phyloP scores from a whole-genome alignment of 2,888 invertebrate species.

The Sesia bembeciformis region DNA sequence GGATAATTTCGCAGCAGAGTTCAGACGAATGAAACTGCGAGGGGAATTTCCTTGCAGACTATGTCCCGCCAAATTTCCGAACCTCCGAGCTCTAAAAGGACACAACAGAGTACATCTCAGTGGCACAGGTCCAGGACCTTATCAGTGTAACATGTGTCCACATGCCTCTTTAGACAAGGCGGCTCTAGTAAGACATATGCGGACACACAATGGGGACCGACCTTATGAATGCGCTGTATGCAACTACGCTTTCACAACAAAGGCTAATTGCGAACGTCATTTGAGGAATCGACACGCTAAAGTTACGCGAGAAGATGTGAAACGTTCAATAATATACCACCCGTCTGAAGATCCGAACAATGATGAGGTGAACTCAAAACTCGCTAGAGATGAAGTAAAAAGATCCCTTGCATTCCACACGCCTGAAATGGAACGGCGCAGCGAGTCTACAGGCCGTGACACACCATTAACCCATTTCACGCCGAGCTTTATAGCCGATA shows the following conservation, averaged over 20 bases:
- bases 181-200: conserved; percentile 91
- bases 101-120: conserved; percentile 91
- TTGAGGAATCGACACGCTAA: conserved; percentile 93
- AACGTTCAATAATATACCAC: conserved; percentile 89
- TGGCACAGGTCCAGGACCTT: conserved; percentile 84
- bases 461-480: conserved; percentile 61
- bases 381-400: conserved; percentile 70
- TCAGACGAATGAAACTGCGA: conserved; percentile 90
- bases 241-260: conserved; percentile 96
- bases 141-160: conserved; percentile 94
- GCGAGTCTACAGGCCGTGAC: conserved; percentile 48
- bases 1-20: conserved; percentile 88
- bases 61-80: conserved; percentile 91
- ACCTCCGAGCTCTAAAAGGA: conserved; percentile 90
- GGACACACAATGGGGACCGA: conserved; percentile 95
- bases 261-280: conserved; percentile 97
- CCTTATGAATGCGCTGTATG: conserved; percentile 97
- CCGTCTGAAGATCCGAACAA: conserved; percentile 89
- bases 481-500: conserved; percentile 57
- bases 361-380: conserved; percentile 78
- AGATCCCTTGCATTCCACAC: conserved; percentile 72
- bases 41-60: conserved; percentile 93
- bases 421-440: conserved; percentile 62
- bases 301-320: conserved; percentile 89
- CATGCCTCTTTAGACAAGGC: conserved; percentile 93